Base-by-base conservation (phyloP, 2,113 vertebrate species). In the Grammomys surdaster region DNA sequence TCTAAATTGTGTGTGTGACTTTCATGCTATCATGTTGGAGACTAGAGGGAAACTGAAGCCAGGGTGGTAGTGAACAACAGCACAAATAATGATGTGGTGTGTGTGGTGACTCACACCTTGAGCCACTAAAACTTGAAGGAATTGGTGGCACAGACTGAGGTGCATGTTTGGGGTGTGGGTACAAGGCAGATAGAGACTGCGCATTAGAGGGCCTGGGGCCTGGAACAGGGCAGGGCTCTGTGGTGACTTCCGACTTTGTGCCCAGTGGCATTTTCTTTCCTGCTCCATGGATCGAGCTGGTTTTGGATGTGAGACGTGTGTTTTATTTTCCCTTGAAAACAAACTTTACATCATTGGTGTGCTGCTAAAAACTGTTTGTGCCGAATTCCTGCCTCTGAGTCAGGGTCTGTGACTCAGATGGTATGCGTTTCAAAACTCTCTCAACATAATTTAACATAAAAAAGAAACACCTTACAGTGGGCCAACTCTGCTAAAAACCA, bases 311-410 rank as follows among this genome's bases (percentile, higher is more conserved):
- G 81, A 93, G 94, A 82, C 60, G 60, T 96, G 96, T 88, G 91
- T 93, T 97, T 97, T 90, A 90, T 90, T 95, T 86, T 84, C 73
- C n/a, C 78, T 96, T 84, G 81, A 95, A 97, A 98, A 98, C 92
- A 97, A 97, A 97, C 86, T 98, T 96, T 96, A 95, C 96, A 97
- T 97, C 97, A 97, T 75, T 90, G 95, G 94, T 97, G 92, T 96
- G 90, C 92, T 12, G 84, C 96, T 95, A 56, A 96, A 95, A 97
- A 96, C 95, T 97, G 93, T 97, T 97, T 96, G 95, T 96, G 73
- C 56, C 84, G 65, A 94, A 96, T 96, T 97, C 97, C 90, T 97
- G 90, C 89, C 89, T 90, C 89, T 46, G 16, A 95, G 96, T 95
- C 97, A 97, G 92, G 56, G 92, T 48, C 48, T 92, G 40, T 97